A percentile compares a stretch with the other conserved stretches of the same genome.
Conservation (phyloP, 2,113 vertebrate species). For the Columba livia region DNA sequence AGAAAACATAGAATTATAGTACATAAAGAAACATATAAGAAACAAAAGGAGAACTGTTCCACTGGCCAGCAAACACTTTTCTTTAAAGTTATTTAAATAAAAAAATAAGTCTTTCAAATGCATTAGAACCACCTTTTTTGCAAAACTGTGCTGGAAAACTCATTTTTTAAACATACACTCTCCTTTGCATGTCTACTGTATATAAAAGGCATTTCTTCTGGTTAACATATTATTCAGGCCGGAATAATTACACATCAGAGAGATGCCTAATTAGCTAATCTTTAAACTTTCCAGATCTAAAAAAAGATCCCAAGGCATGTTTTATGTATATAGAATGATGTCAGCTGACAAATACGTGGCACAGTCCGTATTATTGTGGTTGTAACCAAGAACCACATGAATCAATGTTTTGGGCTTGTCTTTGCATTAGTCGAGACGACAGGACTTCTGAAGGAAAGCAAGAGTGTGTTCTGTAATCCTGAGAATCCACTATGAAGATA, state of each 20-base stretch:
- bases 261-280: not conserved
- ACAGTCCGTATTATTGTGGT: not conserved
- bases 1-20: not conserved
- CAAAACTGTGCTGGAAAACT: not conserved
- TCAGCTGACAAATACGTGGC: not conserved
- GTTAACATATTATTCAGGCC: not conserved
- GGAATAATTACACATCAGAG: slow-evolving; percentile 15
- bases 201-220: not conserved
- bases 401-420: not conserved
- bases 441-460: slow-evolving; percentile 6
- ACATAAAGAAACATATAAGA: not conserved
- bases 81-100: not conserved
- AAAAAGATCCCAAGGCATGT: not conserved
- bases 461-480: not conserved
- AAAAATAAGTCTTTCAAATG: not conserved
- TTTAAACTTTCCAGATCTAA: not conserved
- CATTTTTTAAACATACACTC: not conserved
- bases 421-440: not conserved
- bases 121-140: not conserved
- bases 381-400: not conserved
- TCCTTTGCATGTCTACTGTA: not conserved
- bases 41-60: not conserved
- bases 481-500: not conserved
- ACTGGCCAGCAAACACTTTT: not conserved
- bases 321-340: not conserved